phyloP scores from a whole-genome alignment of 2,113 vertebrate genomes.

The Poeciliopsis occidentalis region DNA sequence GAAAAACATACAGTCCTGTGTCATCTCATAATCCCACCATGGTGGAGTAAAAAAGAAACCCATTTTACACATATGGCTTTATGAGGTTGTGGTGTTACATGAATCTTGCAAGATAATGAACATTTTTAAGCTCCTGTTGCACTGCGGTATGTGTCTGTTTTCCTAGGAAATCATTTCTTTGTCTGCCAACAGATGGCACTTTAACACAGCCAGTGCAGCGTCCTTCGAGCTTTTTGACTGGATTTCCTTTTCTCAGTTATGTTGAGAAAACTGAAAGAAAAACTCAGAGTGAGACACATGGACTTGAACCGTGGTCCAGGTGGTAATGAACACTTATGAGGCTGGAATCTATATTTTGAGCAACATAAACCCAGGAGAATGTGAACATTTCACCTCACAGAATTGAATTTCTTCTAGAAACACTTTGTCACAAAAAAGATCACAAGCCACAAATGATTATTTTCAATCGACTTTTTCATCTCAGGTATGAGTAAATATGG shows the following conservation, averaged over 20 bases:
- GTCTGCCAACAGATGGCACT: constrained; percentile 81
- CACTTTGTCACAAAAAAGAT: neutral
- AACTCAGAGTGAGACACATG: constrained; percentile 44
- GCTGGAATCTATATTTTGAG: neutral
- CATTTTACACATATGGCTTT: constrained; percentile 4
- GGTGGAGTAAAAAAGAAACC: constrained; percentile 9
- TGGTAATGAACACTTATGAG: constrained; percentile 6
- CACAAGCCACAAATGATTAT: neutral
- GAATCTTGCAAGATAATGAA: constrained; percentile 31
- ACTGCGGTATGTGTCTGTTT: constrained; percentile 60
- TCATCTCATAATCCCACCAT: constrained; percentile 2
- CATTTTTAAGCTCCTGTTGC: constrained; percentile 53
- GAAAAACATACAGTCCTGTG: constrained; percentile 6
- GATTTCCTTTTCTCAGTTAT: constrained; percentile 44
- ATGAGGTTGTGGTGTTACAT: constrained; percentile 8
- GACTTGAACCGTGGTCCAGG: constrained; percentile 21
- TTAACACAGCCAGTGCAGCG: constrained; percentile 67
- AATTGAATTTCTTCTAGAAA: neutral
- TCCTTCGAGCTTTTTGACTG: constrained; percentile 18
- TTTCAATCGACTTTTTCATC: neutral
- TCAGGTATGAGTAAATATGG: neutral
- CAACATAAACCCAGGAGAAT: neutral
- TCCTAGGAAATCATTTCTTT: constrained; percentile 35
- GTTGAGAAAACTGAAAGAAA: constrained; percentile 46
- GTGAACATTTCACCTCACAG: neutral